phyloP scores from a whole-genome alignment of 2,797 vertebrate genomes.

The Carduelis carduelis region DNA sequence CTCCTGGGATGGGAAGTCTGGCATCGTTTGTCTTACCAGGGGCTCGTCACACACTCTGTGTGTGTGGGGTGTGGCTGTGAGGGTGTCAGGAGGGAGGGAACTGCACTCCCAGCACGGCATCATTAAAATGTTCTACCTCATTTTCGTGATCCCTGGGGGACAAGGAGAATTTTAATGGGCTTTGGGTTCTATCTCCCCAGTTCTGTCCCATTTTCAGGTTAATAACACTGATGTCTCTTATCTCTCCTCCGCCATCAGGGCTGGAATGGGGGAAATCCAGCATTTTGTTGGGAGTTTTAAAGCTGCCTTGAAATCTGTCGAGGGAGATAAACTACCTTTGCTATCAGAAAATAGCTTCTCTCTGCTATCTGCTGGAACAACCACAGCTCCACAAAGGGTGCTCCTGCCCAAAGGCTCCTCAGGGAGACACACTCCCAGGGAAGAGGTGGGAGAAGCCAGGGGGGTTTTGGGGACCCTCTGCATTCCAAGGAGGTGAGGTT shows the following conservation, averaged over 20 bases:
- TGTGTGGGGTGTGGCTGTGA: not conserved
- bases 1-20: not conserved
- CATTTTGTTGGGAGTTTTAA: slow-evolving; percentile 46
- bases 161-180: slow-evolving; percentile 31
- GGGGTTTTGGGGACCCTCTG: not conserved
- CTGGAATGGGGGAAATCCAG: slow-evolving; percentile 39
- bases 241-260: not conserved
- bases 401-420: not conserved
- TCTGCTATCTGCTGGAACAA: not conserved
- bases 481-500: not conserved
- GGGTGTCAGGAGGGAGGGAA: not conserved
- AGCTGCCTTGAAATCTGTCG: slow-evolving; percentile 47
- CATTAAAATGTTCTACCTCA: not conserved
- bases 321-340: slow-evolving; percentile 57
- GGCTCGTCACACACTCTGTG: not conserved
- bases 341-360: slow-evolving; percentile 55
- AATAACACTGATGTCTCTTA: slow-evolving; percentile 41
- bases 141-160: not conserved
- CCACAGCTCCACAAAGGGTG: not conserved
- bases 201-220: not conserved
- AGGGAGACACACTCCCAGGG: not conserved
- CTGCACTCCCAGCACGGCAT: not conserved
- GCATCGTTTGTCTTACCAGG: accelerated
- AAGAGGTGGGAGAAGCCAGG: not conserved
- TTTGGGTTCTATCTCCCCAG: not conserved